These are phyloP conservation scores for Leptopilina myrica DNA, from an alignment of 2,888 invertebrate genomes.

Conservation along the genomic window DNA sequence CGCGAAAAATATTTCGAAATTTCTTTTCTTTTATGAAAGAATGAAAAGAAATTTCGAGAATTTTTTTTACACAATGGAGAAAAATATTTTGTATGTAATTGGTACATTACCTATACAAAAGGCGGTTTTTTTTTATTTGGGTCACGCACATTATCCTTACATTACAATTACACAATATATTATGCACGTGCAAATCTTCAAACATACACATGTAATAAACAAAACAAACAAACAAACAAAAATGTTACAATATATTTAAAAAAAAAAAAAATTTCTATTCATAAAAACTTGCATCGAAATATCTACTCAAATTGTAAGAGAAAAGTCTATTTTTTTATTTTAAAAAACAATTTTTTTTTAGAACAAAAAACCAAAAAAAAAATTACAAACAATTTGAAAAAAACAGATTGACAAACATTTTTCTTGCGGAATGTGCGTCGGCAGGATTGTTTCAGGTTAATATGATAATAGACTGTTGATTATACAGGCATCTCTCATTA, in stretches of 20 bases:
- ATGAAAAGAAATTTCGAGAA: conserved; percentile 57
- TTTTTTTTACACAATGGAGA: conserved; percentile 42
- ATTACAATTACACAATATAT: conserved; percentile 44
- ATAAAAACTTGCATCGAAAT: neutral
- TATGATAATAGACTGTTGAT: conserved; percentile 3
- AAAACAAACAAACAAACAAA: neutral
- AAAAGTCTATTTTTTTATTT: neutral
- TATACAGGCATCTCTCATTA: conserved; percentile 19
- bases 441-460: conserved; percentile 18
- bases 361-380: neutral
- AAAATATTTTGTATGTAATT: conserved; percentile 54
- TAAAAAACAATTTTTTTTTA: conserved; percentile 4
- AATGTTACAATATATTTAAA: neutral
- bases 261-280: no score
- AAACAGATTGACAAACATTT: neutral
- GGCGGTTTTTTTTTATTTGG: conserved; percentile 42
- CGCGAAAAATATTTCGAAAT: neutral
- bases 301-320: neutral
- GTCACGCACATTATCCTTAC: conserved; percentile 54
- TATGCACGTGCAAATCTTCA: conserved; percentile 44
- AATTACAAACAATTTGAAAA: no score
- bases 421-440: conserved; percentile 27
- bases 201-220: conserved; percentile 41
- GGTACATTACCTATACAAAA: conserved; percentile 28
- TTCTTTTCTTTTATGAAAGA: neutral